phyloP scores from a whole-genome alignment of 2,888 invertebrate genomes.

The Meiosimyza platycephala region DNA sequence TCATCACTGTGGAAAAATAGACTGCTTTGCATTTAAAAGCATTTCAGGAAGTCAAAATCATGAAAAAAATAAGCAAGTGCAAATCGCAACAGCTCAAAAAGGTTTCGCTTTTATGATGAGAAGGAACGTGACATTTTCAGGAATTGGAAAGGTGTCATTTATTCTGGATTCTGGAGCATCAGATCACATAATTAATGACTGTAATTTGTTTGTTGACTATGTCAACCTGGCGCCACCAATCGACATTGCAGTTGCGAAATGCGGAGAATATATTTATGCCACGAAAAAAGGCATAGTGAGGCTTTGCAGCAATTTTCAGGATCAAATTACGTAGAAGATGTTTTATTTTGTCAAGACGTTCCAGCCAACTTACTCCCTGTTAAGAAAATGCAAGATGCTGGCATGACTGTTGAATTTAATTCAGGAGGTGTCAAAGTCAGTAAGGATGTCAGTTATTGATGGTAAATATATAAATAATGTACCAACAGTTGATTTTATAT shows the following conservation, averaged over 20 bases:
- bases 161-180: slow-evolving; percentile 43
- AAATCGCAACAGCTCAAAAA: slow-evolving; percentile 36
- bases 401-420: slow-evolving; percentile 47
- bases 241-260: slow-evolving; percentile 54
- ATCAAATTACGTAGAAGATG: slow-evolving; percentile 42
- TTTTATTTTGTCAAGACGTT: slow-evolving; percentile 54
- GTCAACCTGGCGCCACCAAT: slow-evolving; percentile 45
- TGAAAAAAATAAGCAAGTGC: slow-evolving; percentile 36
- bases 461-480: slow-evolving; percentile 37
- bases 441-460: slow-evolving; percentile 44
- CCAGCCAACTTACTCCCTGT: slow-evolving; percentile 57
- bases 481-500: slow-evolving; percentile 39
- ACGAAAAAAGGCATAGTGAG: slow-evolving; percentile 50
- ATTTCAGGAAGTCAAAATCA: slow-evolving; percentile 14
- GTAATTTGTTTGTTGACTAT: slow-evolving; percentile 39
- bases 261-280: slow-evolving; percentile 45
- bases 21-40: slow-evolving; percentile 37
- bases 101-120: slow-evolving; percentile 41
- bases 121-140: slow-evolving; percentile 5
- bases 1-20: too few relatives aligned
- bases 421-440: slow-evolving; percentile 51
- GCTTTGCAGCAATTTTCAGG: slow-evolving; percentile 50
- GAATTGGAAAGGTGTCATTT: slow-evolving; percentile 34
- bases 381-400: slow-evolving; percentile 50
- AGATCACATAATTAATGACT: slow-evolving; percentile 47